Percentiles rank a stretch among this genome's conserved stretches.
These are phyloP conservation scores for Drosophila niveifrons DNA, from an alignment of 2,888 invertebrate genomes.

Conservation along the genomic window DNA sequence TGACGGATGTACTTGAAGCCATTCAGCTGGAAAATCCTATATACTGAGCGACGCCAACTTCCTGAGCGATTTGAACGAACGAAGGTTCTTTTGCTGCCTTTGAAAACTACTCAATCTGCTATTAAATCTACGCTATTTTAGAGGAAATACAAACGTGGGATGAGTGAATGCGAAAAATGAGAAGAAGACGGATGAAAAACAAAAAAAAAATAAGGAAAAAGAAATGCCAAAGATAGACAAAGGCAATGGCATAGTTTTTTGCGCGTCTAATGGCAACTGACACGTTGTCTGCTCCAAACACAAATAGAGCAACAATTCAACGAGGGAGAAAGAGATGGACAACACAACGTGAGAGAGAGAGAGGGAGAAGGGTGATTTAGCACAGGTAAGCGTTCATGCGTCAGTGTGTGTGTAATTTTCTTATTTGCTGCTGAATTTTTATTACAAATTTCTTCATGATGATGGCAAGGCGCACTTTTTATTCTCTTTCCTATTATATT, in stretches of 20 bases:
- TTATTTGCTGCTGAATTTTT: constrained; percentile 82
- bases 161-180: constrained; percentile 33
- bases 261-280: constrained; percentile 68
- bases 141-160: constrained; percentile 2
- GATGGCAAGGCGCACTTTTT: constrained; percentile 48
- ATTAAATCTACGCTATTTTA: constrained; percentile 45
- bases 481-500: background rate
- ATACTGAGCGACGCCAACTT: constrained; percentile 21
- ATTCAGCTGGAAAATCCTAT: constrained; percentile 41
- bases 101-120: constrained; percentile 46
- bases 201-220: background rate
- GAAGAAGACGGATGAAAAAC: background rate
- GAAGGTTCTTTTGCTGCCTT: constrained; percentile 17
- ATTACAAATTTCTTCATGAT: constrained; percentile 78
- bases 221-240: constrained; percentile 52
- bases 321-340: background rate
- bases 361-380: background rate
- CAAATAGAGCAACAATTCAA: constrained; percentile 4
- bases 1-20: constrained; percentile 33
- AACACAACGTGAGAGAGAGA: background rate
- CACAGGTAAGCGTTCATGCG: constrained; percentile 7
- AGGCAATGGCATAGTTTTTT: constrained; percentile 66
- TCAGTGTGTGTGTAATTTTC: constrained; percentile 63
- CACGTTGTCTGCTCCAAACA: constrained; percentile 37
- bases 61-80: constrained; percentile 16